Evolutionary conservation across 1,140 invertebrate species (phyloP), one percentile per base, ranked within the genome.

Genomic region (Pantala flavescens): DNA sequence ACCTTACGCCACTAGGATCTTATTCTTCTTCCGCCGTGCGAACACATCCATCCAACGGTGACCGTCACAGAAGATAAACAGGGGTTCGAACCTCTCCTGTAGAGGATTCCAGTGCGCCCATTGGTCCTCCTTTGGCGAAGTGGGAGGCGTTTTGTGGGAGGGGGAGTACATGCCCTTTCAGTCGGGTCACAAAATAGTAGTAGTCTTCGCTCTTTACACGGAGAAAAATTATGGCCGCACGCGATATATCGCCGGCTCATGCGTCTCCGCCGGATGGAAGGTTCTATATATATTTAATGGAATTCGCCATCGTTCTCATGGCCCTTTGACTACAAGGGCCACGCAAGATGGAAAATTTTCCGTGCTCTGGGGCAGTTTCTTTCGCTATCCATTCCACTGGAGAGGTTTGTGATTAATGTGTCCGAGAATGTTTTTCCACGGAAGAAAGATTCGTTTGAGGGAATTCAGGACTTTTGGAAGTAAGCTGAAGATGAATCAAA

Each of bases 11-110:
- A 36, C 28, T 9, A 9, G 28, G 28, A 63, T 63, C 49, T 63
- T 21, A 3, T 14, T 21, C 49, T 63, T 21, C n/a, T 12, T 63
- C 49, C 12, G 14, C n/a, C 49, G 49, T 63, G 49, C 12, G 49
- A 63, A 63, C 49, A 63, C 49, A 63, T 63, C 49, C 49, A 63
- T 63, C 49, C 49, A 63, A 63, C 49, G 49, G 49, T 63, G 49
- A 63, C 49, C 49, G 49, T 63, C 49, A 63, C 3, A 63, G 49
- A 63, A 63, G 49, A 63, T 63, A 63, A 63, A 63, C 49, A 63
- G 12, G 3, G 49, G 49, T 63, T 63, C 49, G 49, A 63, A 63
- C n/a, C 49, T 63, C 49, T 63, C 49, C 49, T 19, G 49, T 3
- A 19, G 49, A 63, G 49, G 49, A 63, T 63, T 63, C 49, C 49